phyloP scores from a whole-genome alignment of 2,113 vertebrate genomes.

The Melanerpes aurifrons region DNA sequence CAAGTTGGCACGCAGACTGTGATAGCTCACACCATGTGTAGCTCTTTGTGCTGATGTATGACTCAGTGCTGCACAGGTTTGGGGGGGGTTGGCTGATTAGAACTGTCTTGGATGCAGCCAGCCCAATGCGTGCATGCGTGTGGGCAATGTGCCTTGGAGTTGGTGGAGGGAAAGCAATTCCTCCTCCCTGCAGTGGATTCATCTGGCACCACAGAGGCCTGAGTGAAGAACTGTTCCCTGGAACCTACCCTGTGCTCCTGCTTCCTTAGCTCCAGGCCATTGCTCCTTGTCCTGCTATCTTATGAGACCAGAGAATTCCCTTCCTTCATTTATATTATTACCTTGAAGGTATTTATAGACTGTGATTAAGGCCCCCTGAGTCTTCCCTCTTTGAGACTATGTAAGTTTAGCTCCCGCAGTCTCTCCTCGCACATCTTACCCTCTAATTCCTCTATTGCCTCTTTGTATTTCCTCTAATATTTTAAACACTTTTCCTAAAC shows the following conservation, averaged over 20 bases:
- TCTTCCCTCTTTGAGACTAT: conserved; percentile 61
- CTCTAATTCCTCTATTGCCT: conserved; percentile 63
- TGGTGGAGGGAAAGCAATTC: neutral
- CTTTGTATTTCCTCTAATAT: conserved; percentile 57
- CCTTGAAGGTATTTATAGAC: conserved; percentile 77
- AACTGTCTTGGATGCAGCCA: neutral
- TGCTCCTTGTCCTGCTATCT: conserved; percentile 74
- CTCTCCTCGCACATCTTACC: conserved; percentile 60
- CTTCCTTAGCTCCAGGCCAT: conserved; percentile 75
- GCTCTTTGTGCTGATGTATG: neutral
- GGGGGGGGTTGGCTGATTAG: neutral
- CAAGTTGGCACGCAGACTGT: accelerated
- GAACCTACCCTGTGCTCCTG: conserved; percentile 14
- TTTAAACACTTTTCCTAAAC: conserved; percentile 71
- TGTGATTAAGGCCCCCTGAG: conserved; percentile 68
- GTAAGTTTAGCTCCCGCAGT: conserved; percentile 65
- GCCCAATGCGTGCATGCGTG: neutral
- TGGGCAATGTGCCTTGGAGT: neutral
- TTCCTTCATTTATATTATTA: conserved; percentile 77
- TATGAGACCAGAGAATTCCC: conserved; percentile 65
- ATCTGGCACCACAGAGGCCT: neutral
- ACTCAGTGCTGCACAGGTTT: neutral
- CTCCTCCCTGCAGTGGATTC: conserved; percentile 37
- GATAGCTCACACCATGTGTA: neutral
- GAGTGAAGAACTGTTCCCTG: conserved; percentile 41